Conservation (phyloP, 2,797 vertebrate genomes). For the Momotus momota region DNA sequence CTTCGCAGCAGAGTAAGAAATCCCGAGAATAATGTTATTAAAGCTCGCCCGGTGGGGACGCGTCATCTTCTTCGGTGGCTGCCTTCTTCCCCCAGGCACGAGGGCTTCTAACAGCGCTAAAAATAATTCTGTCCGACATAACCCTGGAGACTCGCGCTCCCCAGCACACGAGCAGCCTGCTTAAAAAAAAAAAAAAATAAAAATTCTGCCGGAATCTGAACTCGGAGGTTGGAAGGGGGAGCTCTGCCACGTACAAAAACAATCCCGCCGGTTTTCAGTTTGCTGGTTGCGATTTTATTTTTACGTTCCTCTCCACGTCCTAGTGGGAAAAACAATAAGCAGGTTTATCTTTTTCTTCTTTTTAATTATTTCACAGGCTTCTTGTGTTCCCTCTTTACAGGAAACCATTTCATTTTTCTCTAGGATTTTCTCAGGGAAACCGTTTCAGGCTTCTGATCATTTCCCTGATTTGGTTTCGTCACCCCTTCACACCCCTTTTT, state of each 20-base stretch:
- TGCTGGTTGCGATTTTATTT: background rate
- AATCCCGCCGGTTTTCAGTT: background rate
- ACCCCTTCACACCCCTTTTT: background rate
- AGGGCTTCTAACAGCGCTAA: conserved; percentile 42
- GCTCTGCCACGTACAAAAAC: conserved; percentile 26
- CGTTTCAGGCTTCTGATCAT: background rate
- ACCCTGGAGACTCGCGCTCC: conserved; percentile 46
- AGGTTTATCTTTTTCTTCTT: background rate
- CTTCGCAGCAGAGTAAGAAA: conserved; percentile 1
- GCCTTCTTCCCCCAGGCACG: conserved; percentile 48
- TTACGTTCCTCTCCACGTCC: background rate
- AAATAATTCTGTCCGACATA: conserved; percentile 65
- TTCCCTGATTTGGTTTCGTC: background rate
- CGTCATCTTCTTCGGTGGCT: conserved; percentile 50
- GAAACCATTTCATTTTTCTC: background rate
- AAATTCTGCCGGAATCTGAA: conserved; percentile 38
- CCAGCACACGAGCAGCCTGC: conserved; percentile 9
- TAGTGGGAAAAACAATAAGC: background rate
- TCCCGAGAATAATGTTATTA: conserved; percentile 21
- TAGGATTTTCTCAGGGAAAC: background rate
- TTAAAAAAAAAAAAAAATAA: background rate
- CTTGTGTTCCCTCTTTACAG: background rate
- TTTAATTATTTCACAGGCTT: background rate
- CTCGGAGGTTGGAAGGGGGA: background rate
- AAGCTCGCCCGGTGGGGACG: conserved; percentile 55